Conservation (phyloP, 2,797 vertebrate species). For the Uromys caudimaculatus region DNA sequence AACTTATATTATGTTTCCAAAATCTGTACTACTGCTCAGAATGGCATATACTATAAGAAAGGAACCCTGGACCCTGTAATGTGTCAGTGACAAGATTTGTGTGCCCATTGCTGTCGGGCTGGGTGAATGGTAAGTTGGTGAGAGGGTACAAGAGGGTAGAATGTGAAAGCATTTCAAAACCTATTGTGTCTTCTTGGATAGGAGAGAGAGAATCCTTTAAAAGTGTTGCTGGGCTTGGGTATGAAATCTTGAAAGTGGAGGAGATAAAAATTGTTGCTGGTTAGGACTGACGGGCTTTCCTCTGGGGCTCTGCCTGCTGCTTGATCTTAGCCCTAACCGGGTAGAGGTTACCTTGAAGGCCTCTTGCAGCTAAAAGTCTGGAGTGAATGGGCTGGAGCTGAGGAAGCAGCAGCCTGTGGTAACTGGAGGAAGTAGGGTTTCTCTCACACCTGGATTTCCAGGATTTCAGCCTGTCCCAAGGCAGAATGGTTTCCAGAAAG, state of each 20-base stretch:
- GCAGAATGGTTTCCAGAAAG: background rate
- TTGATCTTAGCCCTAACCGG: background rate
- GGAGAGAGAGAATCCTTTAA: background rate
- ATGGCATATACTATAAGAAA: background rate
- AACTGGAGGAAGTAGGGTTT: background rate
- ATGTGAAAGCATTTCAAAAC: constrained; percentile 21
- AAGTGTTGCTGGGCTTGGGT: background rate
- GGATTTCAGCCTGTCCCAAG: background rate
- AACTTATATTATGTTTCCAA: constrained; percentile 33
- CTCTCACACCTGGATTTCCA: background rate
- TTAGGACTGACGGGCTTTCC: background rate
- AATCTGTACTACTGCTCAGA: constrained; percentile 36
- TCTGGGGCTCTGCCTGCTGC: background rate
- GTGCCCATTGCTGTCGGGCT: background rate
- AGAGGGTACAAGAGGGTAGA: background rate
- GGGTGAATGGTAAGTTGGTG: background rate
- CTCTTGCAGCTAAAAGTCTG: background rate
- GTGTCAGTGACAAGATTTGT: background rate
- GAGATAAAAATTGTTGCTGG: constrained; percentile 41
- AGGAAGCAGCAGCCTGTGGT: background rate
- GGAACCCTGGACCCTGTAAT: background rate
- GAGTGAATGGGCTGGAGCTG: background rate
- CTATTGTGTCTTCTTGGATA: background rate
- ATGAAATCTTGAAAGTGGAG: background rate
- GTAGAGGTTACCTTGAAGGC: background rate